These are phyloP conservation scores for Oncorhynchus mykiss DNA, from an alignment of 2,113 vertebrate species.

Conservation along the genomic window DNA sequence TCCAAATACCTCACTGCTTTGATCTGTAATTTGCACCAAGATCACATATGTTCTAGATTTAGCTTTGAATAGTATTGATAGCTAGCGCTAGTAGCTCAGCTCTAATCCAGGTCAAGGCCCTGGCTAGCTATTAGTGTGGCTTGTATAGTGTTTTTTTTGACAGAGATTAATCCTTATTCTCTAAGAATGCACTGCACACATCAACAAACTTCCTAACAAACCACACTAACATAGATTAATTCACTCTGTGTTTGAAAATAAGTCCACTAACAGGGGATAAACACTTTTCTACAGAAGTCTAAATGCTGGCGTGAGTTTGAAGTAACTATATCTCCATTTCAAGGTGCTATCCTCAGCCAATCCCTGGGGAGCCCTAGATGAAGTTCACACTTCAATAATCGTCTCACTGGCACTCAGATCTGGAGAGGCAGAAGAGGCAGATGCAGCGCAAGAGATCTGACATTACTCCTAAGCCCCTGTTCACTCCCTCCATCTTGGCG, in stretches of 20 bases:
- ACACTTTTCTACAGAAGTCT: background rate
- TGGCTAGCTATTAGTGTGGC: background rate
- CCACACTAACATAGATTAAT: background rate
- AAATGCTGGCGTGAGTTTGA: constrained; percentile 13
- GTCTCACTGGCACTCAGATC: background rate
- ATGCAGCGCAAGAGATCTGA: background rate
- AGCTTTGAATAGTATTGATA: background rate
- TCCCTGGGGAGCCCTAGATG: background rate
- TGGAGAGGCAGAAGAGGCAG: background rate
- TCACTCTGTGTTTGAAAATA: background rate
- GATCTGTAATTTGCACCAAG: constrained; percentile 44
- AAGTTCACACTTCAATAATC: constrained; percentile 8
- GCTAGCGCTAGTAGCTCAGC: background rate
- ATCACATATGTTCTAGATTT: constrained; percentile 16
- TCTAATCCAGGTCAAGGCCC: background rate
- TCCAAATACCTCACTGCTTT: constrained; percentile 51
- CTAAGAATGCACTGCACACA: background rate
- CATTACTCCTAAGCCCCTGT: background rate
- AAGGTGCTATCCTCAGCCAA: background rate
- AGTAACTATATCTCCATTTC: constrained; percentile 12
- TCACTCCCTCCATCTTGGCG: background rate
- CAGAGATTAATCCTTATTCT: background rate
- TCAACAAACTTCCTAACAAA: background rate
- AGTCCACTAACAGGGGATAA: background rate
- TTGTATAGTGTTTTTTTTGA: background rate